Conservation (phyloP, 2,888 invertebrate genomes). For the Byasa hedistus region DNA sequence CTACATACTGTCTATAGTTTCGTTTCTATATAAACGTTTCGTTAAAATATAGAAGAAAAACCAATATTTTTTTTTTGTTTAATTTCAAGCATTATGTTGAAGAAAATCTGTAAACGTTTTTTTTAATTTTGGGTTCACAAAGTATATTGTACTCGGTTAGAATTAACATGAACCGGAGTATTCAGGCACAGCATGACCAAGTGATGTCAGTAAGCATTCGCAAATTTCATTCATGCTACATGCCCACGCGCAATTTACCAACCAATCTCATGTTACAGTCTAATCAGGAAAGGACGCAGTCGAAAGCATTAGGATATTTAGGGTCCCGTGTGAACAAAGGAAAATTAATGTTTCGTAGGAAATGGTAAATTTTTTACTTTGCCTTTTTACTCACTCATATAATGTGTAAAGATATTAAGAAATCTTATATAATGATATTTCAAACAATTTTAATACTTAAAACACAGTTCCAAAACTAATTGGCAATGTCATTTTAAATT, state of each 20-base stretch:
- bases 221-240: constrained; percentile 65
- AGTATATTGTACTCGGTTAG: constrained; percentile 15
- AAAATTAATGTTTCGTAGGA: constrained; percentile 4
- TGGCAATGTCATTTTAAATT: too few relatives aligned
- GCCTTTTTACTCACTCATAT: not conserved
- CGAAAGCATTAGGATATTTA: constrained; percentile 36
- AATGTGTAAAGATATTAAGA: not conserved
- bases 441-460: too few relatives aligned
- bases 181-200: constrained; percentile 44
- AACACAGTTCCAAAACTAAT: too few relatives aligned
- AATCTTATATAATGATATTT: not conserved
- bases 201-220: constrained; percentile 41
- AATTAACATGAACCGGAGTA: constrained; percentile 43
- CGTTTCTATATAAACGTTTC: too few relatives aligned
- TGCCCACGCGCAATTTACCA: constrained; percentile 65
- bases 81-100: too few relatives aligned
- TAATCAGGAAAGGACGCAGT: constrained; percentile 58
- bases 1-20: too few relatives aligned
- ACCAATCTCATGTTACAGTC: constrained; percentile 55
- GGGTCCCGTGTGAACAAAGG: constrained; percentile 20
- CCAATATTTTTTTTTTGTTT: too few relatives aligned
- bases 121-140: not conserved
- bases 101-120: too few relatives aligned
- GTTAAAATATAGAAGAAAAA: too few relatives aligned
- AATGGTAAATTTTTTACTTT: not conserved